Evolutionary conservation across 2,797 vertebrate species (phyloP), one percentile per base, ranked within the genome.

Genomic region (Hylomyscus alleni): DNA sequence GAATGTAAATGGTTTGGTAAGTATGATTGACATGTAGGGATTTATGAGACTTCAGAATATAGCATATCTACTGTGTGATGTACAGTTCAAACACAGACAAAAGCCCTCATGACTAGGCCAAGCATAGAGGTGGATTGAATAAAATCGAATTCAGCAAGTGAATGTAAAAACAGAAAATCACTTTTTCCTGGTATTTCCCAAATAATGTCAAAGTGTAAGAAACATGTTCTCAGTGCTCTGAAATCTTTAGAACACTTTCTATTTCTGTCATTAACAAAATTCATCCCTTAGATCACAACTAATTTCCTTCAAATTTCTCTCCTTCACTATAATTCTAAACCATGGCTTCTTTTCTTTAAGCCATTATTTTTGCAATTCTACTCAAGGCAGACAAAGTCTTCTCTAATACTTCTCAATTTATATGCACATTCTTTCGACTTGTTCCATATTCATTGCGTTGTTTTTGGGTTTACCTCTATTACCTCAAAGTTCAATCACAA

Each of bases 61-160:
- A 89, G 77, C 12, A 58, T 69, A 72, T 44, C 56, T 62, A 93
- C 40, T 24, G 2, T 2, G 54, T 54, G 20, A 83, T 54, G 26
- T n/a, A 72, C 31, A 93, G 90, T 91, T 97, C 37, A 90, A 93
- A 94, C 15, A 93, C 44, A 90, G 89, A 89, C 50, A 81, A 89
- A 91, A 19, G 7, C 29, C 26, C 72, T 44, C 1, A 15, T 67
- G 40, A 69, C 20, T 29, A 89, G 14, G 34, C 13, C 78, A 92
- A 75, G 14, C 4, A 24, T 29, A 47, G 12, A 90, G 31, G 5
- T 40, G 22, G 52, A 47, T 12, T 12, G 15, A 95, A 90, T 85
- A 69, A 95, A 94, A 44, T 3, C 73, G 20, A 84, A 95, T 26
- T 17, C n/a, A 81, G 54, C 14, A 77, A 73, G 29, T 80, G 11